A percentile compares a stretch with the other conserved stretches of the same genome.
Evolutionary conservation across 23 tunicate genomes (phyloP).

Genomic region (Botrylloides violaceus): DNA sequence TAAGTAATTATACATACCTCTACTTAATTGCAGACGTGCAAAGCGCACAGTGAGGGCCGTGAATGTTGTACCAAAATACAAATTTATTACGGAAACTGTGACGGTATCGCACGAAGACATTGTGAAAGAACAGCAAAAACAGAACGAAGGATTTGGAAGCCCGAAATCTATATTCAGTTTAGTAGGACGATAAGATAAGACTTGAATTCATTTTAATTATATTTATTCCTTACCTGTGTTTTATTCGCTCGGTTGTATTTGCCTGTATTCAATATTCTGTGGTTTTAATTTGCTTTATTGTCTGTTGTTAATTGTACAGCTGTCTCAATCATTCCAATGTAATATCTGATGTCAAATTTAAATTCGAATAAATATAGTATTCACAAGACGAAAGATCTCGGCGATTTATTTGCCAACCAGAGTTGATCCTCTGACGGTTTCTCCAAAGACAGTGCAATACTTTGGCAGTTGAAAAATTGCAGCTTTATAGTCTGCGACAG

Average conservation of each 20-base stretch:
- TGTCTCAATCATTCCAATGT: neutral
- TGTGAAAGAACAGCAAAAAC: slow-evolving; percentile 54
- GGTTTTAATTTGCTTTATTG: neutral
- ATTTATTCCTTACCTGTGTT: neutral
- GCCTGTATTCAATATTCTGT: neutral
- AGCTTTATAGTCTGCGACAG: too few species aligned
- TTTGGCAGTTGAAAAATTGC: too few species aligned
- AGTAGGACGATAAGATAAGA: neutral
- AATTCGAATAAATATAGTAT: neutral
- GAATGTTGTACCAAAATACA: slow-evolving; percentile 58
- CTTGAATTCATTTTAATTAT: neutral
- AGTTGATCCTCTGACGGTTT: too few species aligned
- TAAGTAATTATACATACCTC: too few species aligned
- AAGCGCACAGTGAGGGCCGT: neutral
- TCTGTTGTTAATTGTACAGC: neutral
- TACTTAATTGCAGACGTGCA: neutral
- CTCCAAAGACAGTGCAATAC: too few species aligned
- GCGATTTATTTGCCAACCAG: too few species aligned
- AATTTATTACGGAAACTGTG: slow-evolving; percentile 57
- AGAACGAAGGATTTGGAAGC: slow-evolving; percentile 48
- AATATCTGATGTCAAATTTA: neutral
- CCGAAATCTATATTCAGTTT: slow-evolving; percentile 61
- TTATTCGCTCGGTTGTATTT: neutral
- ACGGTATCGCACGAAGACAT: slow-evolving; percentile 79
- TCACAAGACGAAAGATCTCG: neutral